A percentile compares a stretch with the other conserved stretches of the same genome.
These are phyloP conservation scores for Platynereis dumerilii DNA, from an alignment of 2,888 invertebrate species.

Conservation along the genomic window DNA sequence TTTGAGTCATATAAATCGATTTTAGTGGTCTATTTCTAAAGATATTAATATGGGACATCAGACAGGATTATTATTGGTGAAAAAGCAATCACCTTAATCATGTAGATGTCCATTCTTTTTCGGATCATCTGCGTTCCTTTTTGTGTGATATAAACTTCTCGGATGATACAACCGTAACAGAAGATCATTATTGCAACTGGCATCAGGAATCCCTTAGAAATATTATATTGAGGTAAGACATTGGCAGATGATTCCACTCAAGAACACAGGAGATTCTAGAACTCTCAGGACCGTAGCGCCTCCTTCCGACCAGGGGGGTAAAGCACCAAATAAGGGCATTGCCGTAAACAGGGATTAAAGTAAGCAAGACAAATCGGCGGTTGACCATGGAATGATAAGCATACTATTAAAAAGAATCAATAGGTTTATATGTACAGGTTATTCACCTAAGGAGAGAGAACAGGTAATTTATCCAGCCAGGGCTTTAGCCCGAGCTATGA, in stretches of 20 bases:
- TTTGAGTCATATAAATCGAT: too few relatives aligned
- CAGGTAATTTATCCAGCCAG: too few relatives aligned
- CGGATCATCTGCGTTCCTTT: conserved; percentile 5
- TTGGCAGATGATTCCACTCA: conserved; percentile 32
- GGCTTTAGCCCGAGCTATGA: too few relatives aligned
- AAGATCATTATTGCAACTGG: conserved; percentile 8
- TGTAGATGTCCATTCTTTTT: conserved; percentile 17
- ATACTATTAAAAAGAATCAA: too few relatives aligned
- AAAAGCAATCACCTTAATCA: conserved; percentile 19
- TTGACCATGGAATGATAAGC: too few relatives aligned
- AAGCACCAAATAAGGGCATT: conserved; percentile 38
- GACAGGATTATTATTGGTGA: too few relatives aligned
- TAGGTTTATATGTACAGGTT: too few relatives aligned
- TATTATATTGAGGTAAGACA: conserved; percentile 17
- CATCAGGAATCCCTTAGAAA: conserved; percentile 12
- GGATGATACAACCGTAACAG: conserved; percentile 13
- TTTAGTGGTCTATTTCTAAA: too few relatives aligned
- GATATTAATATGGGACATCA: too few relatives aligned
- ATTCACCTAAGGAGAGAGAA: too few relatives aligned
- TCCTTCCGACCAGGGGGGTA: conserved; percentile 39
- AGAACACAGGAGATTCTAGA: conserved; percentile 37
- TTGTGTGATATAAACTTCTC: background rate
- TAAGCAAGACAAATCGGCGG: background rate
- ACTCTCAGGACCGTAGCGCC: conserved; percentile 37
- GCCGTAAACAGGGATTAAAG: conserved; percentile 11